Base-by-base conservation (phyloP, 92 coral and sea anemone genomes). In the Isaurus tuberculatus region DNA sequence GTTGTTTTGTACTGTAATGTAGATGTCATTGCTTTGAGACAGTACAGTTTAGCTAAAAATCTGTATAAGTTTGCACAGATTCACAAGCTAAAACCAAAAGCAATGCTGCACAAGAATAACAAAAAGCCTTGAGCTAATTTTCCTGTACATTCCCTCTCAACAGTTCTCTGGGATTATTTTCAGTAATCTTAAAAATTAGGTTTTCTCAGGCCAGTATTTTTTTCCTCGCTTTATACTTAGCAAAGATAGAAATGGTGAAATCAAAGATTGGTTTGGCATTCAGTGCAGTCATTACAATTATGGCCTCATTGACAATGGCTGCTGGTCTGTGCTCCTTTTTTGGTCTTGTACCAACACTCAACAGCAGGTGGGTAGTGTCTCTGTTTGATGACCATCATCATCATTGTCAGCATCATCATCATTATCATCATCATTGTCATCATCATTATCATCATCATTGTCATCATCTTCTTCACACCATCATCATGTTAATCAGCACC, bases 191-290 rank as follows among this genome's bases (percentile, higher is more conserved):
- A 33, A 53, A 40, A 40, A 40, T 1, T 40, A 7, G 46, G 11
- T 40, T 40, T 40, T 40, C 46, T 40, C 46, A 7, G 46, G 0
- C 7, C 46, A 40, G 11, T 40, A 40, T 37, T 37, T 4, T 40
- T 40, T 40, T 40, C 7, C 23, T 84, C 23, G 31, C 3, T 31
- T 20, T 14, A 57, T 26, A 69, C 17, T 16, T 87, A 95, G 99
- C 91, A 25, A 96, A 96, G 86, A 96, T 96, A 55, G 99, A 96
- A 58, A 96, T 96, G 99, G 99, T 97, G 17, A 97, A 97, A 80
- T 94, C 97, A 4, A 97, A 94, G 70, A 90, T 94, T 94, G 99
- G 99, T 9, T 72, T 97, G 49, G 98, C 99, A 49, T 86, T 97
- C 87, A 97, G 99, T 92, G 99, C 99, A 27, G 97, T 97, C 9